phyloP scores from a whole-genome alignment of 2,888 invertebrate genomes.

The Corbicula japonica region DNA sequence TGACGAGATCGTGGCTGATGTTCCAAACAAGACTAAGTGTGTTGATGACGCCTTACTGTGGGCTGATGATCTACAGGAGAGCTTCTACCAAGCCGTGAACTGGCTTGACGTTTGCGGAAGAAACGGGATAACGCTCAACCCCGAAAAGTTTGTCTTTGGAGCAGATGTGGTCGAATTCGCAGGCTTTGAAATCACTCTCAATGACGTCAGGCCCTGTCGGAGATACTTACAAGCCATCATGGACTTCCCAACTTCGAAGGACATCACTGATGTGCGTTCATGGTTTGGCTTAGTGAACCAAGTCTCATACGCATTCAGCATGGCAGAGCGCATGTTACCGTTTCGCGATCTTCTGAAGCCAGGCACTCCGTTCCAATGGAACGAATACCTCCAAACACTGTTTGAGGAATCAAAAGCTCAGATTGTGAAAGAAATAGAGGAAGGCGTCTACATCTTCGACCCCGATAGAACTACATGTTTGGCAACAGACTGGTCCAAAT shows the following conservation, averaged over 20 bases:
- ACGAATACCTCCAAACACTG: constrained; percentile 27
- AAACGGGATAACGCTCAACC: constrained; percentile 69
- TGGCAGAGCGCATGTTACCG: constrained; percentile 67
- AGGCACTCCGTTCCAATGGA: constrained; percentile 59
- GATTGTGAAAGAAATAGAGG: constrained; percentile 63
- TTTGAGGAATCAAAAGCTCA: constrained; percentile 46
- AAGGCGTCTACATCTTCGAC: constrained; percentile 69
- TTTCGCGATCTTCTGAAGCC: constrained; percentile 71
- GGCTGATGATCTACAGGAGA: constrained; percentile 50
- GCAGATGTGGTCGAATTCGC: constrained; percentile 56
- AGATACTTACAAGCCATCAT: constrained; percentile 61
- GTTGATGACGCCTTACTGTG: constrained; percentile 48
- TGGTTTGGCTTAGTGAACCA: constrained; percentile 77
- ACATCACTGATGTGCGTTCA: constrained; percentile 68
- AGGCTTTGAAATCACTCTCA: constrained; percentile 52
- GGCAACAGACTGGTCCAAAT: constrained; percentile 72
- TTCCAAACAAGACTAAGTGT: constrained; percentile 45
- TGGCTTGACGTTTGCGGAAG: constrained; percentile 69
- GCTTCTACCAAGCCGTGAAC: constrained; percentile 63
- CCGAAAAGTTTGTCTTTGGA: constrained; percentile 65
- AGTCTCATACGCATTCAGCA: constrained; percentile 70
- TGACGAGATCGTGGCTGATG: constrained; percentile 65
- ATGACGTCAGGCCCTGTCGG: constrained; percentile 59
- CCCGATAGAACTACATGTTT: constrained; percentile 71
- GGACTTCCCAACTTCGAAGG: constrained; percentile 66